Base-by-base conservation (phyloP, 2,888 invertebrate species). In the Thereva nobilitata region DNA sequence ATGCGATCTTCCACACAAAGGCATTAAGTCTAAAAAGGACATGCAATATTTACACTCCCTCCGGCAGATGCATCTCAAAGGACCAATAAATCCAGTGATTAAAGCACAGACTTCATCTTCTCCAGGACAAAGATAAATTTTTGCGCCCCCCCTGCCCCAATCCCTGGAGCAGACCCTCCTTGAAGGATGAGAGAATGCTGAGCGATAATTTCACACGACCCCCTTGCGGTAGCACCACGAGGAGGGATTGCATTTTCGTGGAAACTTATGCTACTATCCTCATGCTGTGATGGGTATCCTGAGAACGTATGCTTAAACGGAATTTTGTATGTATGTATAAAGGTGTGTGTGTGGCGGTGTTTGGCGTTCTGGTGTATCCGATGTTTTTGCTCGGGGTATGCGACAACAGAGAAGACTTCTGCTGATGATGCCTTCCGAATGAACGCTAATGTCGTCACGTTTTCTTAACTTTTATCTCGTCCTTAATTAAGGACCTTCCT, bases 31-130 rank as follows among this genome's bases (percentile, higher is more conserved):
- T 64, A 47, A 54, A 53, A 61, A 63, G 67, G 67, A 67, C 56
- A 67, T 67, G 64, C 64, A 64, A 53, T 53, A 64, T 64, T 64
- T 53, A 64, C 64, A 53, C 35, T 64, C 64, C 53, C 64, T 53
- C 53, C 52, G 53, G 64, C 64, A 37, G 34, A 53, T 64, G 64
- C 64, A 79, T 79, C 79, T 79, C 79, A 73, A 78, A 79, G 79
- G 79, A 78, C 78, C 77, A 78, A 79, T 79, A 79, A 79, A 79
- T 79, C 78, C 78, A 78, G 79, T 79, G 77, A 79, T 79, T 79
- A 79, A 78, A 79, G 79, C 66, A 66, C 66, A 69, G 66, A 69
- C 67, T 69, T 64, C 69, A 67, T 67, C 64, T 67, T 59, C 67
- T 69, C 53, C 64, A 55, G 67, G 54, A 59, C 55, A 64, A 41